phyloP scores from a whole-genome alignment of 2,888 invertebrate genomes.

The Myathropa florea region DNA sequence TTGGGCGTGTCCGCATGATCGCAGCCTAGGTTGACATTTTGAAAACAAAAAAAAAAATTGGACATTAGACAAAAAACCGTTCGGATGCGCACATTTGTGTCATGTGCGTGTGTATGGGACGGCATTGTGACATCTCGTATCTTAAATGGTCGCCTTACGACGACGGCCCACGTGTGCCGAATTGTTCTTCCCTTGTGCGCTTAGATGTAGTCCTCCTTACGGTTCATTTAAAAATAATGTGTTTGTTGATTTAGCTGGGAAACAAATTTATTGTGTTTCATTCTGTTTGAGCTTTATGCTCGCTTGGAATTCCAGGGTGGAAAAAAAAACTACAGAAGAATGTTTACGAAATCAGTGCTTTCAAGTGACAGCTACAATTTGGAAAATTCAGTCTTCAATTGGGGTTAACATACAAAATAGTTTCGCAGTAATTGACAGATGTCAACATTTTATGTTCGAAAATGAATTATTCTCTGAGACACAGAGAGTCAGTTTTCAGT shows the following conservation, averaged over 20 bases:
- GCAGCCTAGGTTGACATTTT: not conserved
- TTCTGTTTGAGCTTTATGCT: not conserved
- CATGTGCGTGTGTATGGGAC: constrained; percentile 16
- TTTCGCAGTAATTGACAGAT: not conserved
- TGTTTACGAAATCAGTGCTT: not conserved
- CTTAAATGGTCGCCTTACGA: constrained; percentile 30
- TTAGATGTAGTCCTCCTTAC: not conserved
- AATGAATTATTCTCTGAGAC: not conserved
- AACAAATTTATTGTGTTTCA: constrained; percentile 22
- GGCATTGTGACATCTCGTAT: constrained; percentile 39
- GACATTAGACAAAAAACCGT: constrained; percentile 10
- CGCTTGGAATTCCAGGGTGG: not conserved
- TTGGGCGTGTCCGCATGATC: constrained; percentile 13
- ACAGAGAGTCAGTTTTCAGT: not conserved
- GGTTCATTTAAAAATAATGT: constrained; percentile 59
- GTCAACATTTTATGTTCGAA: not conserved
- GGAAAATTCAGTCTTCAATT: not conserved
- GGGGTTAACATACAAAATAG: not conserved
- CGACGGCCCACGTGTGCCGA: constrained; percentile 31
- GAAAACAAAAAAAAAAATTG: constrained; percentile 1
- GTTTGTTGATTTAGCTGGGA: constrained; percentile 38
- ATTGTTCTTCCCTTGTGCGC: constrained; percentile 7
- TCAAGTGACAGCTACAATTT: constrained; percentile 5
- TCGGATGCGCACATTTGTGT: not conserved
- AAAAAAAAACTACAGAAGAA: not conserved